Percentiles rank a stretch among this genome's conserved stretches.
phyloP scores from a whole-genome alignment of 2,797 vertebrate species.

The Falco concolor region DNA sequence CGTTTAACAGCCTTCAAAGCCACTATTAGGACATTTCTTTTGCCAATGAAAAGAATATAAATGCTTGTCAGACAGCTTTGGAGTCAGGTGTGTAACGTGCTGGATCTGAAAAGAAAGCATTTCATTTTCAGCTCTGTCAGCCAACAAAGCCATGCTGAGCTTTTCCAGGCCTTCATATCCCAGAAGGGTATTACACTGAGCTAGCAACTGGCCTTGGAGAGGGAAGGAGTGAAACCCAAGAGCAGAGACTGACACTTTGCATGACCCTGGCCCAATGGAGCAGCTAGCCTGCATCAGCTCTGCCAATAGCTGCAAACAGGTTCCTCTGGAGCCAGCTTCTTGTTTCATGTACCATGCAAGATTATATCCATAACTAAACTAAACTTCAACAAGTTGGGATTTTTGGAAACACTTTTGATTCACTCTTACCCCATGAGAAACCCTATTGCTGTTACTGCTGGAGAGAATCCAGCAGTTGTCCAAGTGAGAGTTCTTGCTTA shows the following conservation, averaged over 20 bases:
- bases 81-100: slow-evolving; percentile 10
- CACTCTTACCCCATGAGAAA: not conserved
- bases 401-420: not conserved
- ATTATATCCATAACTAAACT: not conserved
- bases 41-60: slow-evolving; percentile 22
- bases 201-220: not conserved
- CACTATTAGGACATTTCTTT: slow-evolving; percentile 3
- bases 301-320: not conserved
- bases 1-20: slow-evolving; percentile 5
- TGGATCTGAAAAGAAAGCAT: not conserved
- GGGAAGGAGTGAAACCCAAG: not conserved
- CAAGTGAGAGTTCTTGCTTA: not conserved
- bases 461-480: not conserved
- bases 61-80: not conserved
- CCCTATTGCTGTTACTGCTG: not conserved
- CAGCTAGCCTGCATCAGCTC: not conserved
- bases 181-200: not conserved
- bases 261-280: not conserved
- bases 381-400: not conserved
- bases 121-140: slow-evolving; percentile 22
- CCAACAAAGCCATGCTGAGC: not conserved
- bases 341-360: not conserved
- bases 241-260: not conserved
- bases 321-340: not conserved
- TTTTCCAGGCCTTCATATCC: not conserved